These are phyloP conservation scores for Formicarius rufipectus DNA, from an alignment of 2,113 vertebrate genomes.

Conservation along the genomic window DNA sequence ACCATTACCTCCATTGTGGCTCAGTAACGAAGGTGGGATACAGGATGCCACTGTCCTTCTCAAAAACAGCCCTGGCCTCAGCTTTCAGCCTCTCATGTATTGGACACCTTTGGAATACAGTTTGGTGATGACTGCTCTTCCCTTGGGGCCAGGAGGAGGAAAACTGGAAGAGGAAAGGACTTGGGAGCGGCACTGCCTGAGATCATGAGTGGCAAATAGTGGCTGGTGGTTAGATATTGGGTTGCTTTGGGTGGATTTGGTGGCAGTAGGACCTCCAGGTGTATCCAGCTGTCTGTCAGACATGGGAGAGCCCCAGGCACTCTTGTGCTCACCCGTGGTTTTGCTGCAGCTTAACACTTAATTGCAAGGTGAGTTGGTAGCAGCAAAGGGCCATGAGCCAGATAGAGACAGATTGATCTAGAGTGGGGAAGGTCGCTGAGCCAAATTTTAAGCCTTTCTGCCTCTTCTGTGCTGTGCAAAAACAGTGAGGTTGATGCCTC, in stretches of 20 bases:
- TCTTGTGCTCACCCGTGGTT: not conserved
- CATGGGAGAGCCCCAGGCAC: not conserved
- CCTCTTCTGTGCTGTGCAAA: not conserved
- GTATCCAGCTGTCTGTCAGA: fast-evolving
- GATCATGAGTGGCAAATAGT: not conserved
- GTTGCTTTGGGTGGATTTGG: not conserved
- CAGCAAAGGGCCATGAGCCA: not conserved
- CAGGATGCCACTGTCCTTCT: not conserved
- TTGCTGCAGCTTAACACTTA: not conserved
- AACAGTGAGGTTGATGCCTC: not conserved
- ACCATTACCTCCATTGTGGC: not conserved
- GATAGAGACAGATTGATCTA: not conserved
- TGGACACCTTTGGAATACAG: fast-evolving
- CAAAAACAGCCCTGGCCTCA: not conserved
- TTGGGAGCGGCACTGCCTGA: not conserved
- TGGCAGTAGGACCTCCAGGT: not conserved
- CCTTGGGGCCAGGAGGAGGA: not conserved
- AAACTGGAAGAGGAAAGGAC: not conserved
- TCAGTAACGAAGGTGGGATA: not conserved
- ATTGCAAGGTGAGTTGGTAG: not conserved
- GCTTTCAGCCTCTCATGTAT: not conserved
- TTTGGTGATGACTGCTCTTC: not conserved
- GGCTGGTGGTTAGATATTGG: fast-evolving
- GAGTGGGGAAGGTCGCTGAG: not conserved
- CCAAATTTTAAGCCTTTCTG: not conserved